phyloP scores from a whole-genome alignment of 2,888 invertebrate species.

The Phymatocera aterrima region DNA sequence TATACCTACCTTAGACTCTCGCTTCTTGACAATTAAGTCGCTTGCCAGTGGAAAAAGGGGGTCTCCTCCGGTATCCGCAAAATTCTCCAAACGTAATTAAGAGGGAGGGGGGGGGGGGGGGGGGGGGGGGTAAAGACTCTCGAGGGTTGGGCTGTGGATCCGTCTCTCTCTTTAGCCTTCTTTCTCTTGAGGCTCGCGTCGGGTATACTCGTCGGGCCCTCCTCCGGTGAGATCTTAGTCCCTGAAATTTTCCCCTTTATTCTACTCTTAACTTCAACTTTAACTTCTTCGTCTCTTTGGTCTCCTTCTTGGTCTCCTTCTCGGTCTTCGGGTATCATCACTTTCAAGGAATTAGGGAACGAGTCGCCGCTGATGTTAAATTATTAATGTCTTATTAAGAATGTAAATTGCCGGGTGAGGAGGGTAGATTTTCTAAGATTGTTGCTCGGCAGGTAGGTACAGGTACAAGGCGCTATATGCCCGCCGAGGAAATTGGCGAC shows the following conservation, averaged over 20 bases:
- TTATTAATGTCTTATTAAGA: constrained; percentile 59
- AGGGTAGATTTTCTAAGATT: neutral
- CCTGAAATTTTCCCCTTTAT: neutral
- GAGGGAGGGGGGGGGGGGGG: no score
- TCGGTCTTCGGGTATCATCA: neutral
- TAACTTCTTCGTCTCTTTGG: neutral
- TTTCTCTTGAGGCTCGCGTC: no score
- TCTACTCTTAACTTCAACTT: neutral
- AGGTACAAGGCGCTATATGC: no score
- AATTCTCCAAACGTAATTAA: constrained; percentile 57
- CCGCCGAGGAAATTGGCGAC: neutral
- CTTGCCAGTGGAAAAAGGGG: constrained; percentile 30
- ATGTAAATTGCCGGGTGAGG: constrained; percentile 51
- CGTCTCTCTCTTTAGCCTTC: no score
- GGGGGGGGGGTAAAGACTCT: constrained; percentile 51
- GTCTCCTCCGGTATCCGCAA: constrained; percentile 40
- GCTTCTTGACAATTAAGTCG: constrained; percentile 38
- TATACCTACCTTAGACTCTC: no score
- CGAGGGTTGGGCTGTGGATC: constrained; percentile 20
- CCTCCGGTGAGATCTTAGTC: neutral
- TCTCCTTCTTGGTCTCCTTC: neutral
- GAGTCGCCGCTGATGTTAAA: constrained; percentile 51
- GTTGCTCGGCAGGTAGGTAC: no score
- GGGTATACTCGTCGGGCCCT: no score
- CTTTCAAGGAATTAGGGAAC: neutral